Evolutionary conservation across 2,113 vertebrate genomes (phyloP), one percentile per base, ranked within the genome.

Genomic region (Antigone vipio): DNA sequence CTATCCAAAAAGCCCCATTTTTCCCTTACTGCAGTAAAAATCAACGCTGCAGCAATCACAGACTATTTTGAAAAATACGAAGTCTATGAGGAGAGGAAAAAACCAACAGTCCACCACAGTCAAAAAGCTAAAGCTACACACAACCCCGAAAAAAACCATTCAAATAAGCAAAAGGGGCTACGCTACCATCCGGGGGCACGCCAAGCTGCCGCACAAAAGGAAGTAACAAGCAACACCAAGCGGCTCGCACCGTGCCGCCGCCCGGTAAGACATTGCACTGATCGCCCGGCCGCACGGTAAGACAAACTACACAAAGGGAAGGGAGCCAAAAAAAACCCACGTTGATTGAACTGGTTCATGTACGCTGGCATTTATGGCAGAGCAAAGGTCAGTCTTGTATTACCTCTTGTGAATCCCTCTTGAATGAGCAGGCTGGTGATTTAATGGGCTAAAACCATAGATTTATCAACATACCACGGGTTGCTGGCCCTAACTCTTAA

Each of bases 231-330:
- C 10, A 18, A 24, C 42, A 45, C 16, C 22, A 9, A 44, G 40
- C 5, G 0, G 12, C 15, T 35, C 1, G 0, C 26, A 20, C 9
- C 0, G 0, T 7, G 52, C 45, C 1, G 1, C 19, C 2, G 9
- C 67, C 59, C 6, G 27, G 8, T 22, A 27, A 35, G 55, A 58
- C 3, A 1, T 3, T 15, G 58, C 35, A 9, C 53, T 18, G 8
- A 62, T 14, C 20, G 11, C 5, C 2, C 52, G 29, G 85, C 23
- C 9, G 8, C 59, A 0, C 0, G 3, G 30, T 11, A 27, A 83
- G 86, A 75, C 29, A 56, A 67, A 53, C 76, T 6, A 10, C 56
- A 21, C 23, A 0, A 3, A 38, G 59, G 9, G 42, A 91, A 75
- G 38, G 30, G 23, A 89, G 64, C 30, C 44, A 38, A 63, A 58